phyloP scores from a whole-genome alignment of 2,888 invertebrate species.

The Tetanocera ferruginea region DNA sequence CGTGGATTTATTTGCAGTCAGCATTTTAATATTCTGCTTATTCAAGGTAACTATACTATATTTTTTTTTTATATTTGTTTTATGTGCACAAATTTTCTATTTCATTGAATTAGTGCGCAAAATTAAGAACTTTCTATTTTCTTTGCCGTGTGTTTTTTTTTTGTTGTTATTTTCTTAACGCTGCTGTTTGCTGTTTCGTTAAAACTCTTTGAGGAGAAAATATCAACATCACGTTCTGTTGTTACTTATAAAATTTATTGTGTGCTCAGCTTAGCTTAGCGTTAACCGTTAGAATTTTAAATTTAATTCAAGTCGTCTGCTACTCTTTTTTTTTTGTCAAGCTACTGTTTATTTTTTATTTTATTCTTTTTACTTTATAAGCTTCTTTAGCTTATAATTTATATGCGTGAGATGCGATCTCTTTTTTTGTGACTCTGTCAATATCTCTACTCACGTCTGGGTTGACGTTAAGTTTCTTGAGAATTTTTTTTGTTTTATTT shows the following conservation, averaged over 20 bases:
- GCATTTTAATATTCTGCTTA: constrained; percentile 1
- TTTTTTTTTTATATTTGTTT: neutral
- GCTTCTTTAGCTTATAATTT: neutral
- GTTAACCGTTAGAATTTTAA: constrained; percentile 55
- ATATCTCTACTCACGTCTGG: neutral
- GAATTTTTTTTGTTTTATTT: neutral
- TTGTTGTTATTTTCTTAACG: constrained; percentile 36
- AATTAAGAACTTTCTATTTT: constrained; percentile 66
- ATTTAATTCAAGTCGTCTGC: constrained; percentile 13
- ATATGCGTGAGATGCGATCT: neutral
- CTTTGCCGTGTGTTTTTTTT: constrained; percentile 52
- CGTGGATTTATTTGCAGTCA: constrained; percentile 7
- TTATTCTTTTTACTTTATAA: neutral
- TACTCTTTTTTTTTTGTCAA: neutral
- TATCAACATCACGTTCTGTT: constrained; percentile 18
- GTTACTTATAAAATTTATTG: neutral
- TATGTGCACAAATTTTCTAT: constrained; percentile 17
- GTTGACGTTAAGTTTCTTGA: neutral
- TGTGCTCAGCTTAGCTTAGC: constrained; percentile 3
- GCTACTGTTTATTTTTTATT: neutral
- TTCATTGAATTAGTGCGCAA: constrained; percentile 9
- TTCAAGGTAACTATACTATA: constrained; percentile 25
- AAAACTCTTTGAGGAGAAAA: neutral
- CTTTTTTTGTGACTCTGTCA: neutral
- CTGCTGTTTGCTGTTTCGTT: constrained; percentile 26